Evolutionary conservation across 2,888 invertebrate genomes (phyloP).

Genomic region (Zonitis immaculata): DNA sequence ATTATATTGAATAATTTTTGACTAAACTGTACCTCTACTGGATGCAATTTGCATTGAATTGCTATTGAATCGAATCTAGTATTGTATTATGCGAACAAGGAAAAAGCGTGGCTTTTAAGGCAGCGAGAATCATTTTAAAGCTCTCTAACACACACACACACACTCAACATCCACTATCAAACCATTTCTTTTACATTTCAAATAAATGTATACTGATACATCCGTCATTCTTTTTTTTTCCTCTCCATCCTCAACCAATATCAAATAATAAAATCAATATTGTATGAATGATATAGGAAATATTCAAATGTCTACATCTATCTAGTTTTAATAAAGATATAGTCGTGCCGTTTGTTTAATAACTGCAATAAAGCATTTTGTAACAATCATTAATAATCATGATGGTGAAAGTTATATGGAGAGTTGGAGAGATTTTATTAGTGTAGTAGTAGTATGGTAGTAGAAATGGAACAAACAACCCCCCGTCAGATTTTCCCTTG

Average conservation of each 20-base stretch:
- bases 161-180: constrained; percentile 8
- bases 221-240: constrained; percentile 36
- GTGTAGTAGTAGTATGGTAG: too few relatives aligned
- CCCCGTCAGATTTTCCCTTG: constrained; percentile 26
- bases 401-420: too few relatives aligned
- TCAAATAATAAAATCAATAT: constrained; percentile 32
- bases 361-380: constrained; percentile 39
- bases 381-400: constrained; percentile 25
- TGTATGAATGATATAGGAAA: background rate
- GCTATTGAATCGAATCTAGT: constrained; percentile 35
- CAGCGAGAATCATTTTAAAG: constrained; percentile 39
- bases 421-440: too few relatives aligned
- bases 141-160: constrained; percentile 32
- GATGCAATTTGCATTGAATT: constrained; percentile 42
- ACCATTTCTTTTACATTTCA: constrained; percentile 36
- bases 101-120: constrained; percentile 44
- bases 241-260: constrained; percentile 31
- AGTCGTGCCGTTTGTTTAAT: constrained; percentile 32
- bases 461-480: constrained; percentile 8
- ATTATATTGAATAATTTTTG: constrained; percentile 14
- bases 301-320: too few relatives aligned
- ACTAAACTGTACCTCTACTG: constrained; percentile 27
- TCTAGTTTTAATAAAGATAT: constrained; percentile 35
- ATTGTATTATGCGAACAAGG: constrained; percentile 40
- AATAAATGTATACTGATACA: background rate